Base-by-base conservation (phyloP, 2,797 vertebrate species). In the Bryconaethiops microstoma region DNA sequence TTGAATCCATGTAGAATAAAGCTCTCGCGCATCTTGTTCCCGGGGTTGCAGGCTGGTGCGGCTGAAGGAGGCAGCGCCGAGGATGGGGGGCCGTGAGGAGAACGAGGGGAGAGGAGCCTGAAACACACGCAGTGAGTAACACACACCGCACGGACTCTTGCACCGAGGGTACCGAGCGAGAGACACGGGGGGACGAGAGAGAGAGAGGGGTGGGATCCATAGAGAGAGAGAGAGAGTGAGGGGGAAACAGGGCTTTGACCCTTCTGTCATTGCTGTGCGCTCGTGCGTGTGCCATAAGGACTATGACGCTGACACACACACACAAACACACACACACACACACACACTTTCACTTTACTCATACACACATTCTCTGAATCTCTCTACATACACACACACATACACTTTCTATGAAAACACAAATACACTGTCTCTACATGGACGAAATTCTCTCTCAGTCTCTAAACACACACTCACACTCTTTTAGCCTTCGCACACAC, bases 201-300 rank as follows among this genome's bases (percentile, higher is more conserved):
- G 84, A 80, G 83, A 83, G 85, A 83, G 89, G 90, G 82, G 29
- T 1, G 1, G 1, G 29, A 3, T 1, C 1, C 3, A 86, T 0
- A 71, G n/a, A 92, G 86, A 89, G 83, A 80, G 84, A 85, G 86
- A 81, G 89, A 90, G 83, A 86, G 85, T 90, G 90, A 88, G 91
- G 88, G 90, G 91, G 88, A 92, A 84, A 76, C 90, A 39, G 91
- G 90, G 93, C 91, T 95, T 93, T 95, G 94, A 95, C 94, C 94
- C 94, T 90, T 94, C 94, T 95, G 94, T 95, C 94, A 95, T 95
- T 95, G 94, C 92, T 93, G 92, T 91, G 90, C 89, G 90, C 90
- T 89, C 79, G 88, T 91, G 91, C 89, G 91, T 81, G 73, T 77
- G 75, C 80, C 90, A 90, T 86, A 48, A 85, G 86, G 62, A 80